Evolutionary conservation across 2,888 invertebrate genomes (phyloP), one percentile per base, ranked within the genome.

Genomic region (Ichneumoninae sp.): DNA sequence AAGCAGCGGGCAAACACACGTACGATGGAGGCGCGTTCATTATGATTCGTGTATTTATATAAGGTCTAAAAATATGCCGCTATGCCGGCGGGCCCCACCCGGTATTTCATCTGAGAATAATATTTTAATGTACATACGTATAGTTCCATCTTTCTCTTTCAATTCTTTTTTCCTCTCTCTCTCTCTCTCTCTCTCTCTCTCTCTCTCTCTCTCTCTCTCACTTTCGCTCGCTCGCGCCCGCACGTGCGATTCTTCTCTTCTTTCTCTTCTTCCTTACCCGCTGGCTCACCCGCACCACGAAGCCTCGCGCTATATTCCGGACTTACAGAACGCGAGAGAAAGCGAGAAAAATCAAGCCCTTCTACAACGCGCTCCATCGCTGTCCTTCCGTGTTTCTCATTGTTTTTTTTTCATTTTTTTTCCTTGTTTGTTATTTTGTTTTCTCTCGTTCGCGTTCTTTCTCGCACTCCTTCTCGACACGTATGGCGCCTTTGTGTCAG

Each of bases 11-110:
- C 87, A 87, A 85, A 88, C 90, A 87, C 74, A 84, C 80, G 74
- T 79, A 88, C 87, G 88, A 83, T 75, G 87, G 87, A 88, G 90
- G 91, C 90, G 90, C 92, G 91, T 93, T 93, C 93, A 93, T 93
- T 93, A 93, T 93, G 93, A 93, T 93, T 93, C 93, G 93, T 93
- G 92, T 93, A 93, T 93, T 93, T 93, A 93, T 93, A 93, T 93
- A 93, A 93, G 93, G 92, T 93, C 93, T 93, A 93, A 93, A 93
- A 93, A 93, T 93, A 93, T 93, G 92, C 91, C 87, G 91, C 90
- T 88, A 86, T 91, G 92, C 92, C 90, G 92, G 91, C 93, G 92
- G 92, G 92, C 93, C 92, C 93, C 93, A 91, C 93, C 93, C 93
- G 93, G 93, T 93, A 93, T 93, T 93, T 93, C 93, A 93, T 93